These are phyloP conservation scores for Tragelaphus buxtoni DNA, from an alignment of 2,113 vertebrate genomes.

Conservation along the genomic window DNA sequence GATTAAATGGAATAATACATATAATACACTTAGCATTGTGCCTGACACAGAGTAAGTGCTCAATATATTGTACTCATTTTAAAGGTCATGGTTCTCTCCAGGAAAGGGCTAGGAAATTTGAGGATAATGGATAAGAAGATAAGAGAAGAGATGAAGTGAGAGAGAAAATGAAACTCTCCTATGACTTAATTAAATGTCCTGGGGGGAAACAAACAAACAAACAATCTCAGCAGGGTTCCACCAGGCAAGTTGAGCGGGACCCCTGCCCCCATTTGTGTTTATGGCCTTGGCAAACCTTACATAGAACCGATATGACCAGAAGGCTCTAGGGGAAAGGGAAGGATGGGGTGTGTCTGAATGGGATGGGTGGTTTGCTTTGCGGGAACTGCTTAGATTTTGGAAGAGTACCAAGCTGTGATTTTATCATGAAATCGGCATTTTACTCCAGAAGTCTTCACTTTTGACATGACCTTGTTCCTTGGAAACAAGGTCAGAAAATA, in stretches of 20 bases:
- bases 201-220: not conserved
- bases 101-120: not conserved
- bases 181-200: not conserved
- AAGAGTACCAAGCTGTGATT: not conserved
- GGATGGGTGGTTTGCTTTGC: not conserved
- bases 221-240: not conserved
- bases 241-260: not conserved
- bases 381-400: not conserved
- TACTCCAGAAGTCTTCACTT: not conserved
- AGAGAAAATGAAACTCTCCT: not conserved
- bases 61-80: not conserved
- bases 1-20: not conserved
- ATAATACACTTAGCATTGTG: not conserved
- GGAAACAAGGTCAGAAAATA: not conserved
- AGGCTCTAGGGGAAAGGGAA: not conserved
- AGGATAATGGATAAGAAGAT: not conserved
- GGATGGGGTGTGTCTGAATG: not conserved
- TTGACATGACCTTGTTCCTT: not conserved
- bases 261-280: not conserved
- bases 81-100: not conserved
- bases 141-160: not conserved
- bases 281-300: not conserved
- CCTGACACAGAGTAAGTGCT: not conserved
- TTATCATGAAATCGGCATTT: not conserved
- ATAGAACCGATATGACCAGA: not conserved